Conservation (phyloP, 2,888 invertebrate genomes). For the Ophion costatus region DNA sequence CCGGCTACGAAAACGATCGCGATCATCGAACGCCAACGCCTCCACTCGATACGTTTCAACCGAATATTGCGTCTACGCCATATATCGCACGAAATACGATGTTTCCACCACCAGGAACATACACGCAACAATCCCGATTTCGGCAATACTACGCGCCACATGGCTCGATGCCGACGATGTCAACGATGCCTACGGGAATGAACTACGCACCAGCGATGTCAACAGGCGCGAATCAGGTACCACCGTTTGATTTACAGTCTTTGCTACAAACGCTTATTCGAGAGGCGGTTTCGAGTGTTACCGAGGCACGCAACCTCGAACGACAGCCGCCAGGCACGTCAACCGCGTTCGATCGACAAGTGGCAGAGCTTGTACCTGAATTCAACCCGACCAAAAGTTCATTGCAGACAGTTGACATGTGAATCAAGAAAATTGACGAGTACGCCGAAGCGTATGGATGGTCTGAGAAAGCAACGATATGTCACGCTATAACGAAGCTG, state of each 20-base stretch:
- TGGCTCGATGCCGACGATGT: background rate
- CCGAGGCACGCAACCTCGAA: slow-evolving; percentile 15
- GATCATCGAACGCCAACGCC: background rate
- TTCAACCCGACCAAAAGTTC: slow-evolving; percentile 48
- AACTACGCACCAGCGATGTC: slow-evolving; percentile 18
- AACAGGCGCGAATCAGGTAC: slow-evolving; percentile 38
- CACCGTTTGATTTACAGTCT: slow-evolving; percentile 47
- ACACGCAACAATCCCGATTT: background rate
- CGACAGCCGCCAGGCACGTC: background rate
- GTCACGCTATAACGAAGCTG: slow-evolving; percentile 45
- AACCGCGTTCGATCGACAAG: slow-evolving; percentile 34
- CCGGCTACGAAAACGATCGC: slow-evolving; percentile 1
- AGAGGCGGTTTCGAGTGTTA: slow-evolving; percentile 42
- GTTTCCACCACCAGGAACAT: background rate
- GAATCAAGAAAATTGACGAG: slow-evolving; percentile 46
- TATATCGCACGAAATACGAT: slow-evolving; percentile 11
- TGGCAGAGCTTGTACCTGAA: slow-evolving; percentile 42
- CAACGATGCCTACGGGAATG: background rate
- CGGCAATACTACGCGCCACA: slow-evolving; percentile 14
- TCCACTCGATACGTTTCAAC: background rate
- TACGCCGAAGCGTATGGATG: slow-evolving; percentile 47
- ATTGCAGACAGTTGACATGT: slow-evolving; percentile 40
- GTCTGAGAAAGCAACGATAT: slow-evolving; percentile 43
- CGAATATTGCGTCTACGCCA: slow-evolving; percentile 34
- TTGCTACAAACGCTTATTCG: slow-evolving; percentile 38